phyloP scores from a whole-genome alignment of 35 echinoderm and acorn worm species.

The Ptychodera flava region DNA sequence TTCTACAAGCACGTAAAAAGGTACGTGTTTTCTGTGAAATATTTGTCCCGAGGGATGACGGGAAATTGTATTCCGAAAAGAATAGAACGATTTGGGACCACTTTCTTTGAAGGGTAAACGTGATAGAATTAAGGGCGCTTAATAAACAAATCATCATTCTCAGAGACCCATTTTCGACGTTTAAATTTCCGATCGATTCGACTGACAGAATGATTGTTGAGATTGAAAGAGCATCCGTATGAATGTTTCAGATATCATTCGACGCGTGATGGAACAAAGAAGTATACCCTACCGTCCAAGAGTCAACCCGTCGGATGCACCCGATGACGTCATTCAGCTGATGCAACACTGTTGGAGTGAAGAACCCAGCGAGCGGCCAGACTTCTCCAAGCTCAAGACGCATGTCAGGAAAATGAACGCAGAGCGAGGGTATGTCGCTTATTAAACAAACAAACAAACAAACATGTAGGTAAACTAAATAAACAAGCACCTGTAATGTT shows the following conservation, averaged over 20 bases:
- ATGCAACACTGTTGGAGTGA: constrained; percentile 31
- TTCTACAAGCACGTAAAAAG: no score
- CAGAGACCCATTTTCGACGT: no score
- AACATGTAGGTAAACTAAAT: background rate
- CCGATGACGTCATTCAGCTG: background rate
- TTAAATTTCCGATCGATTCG: no score
- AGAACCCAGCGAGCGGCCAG: constrained; percentile 17
- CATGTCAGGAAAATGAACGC: background rate
- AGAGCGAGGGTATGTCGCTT: background rate
- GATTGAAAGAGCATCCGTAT: no score
- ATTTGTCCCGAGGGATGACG: no score
- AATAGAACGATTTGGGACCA: no score
- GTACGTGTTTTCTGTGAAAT: no score
- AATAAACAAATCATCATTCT: no score
- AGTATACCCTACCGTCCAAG: background rate
- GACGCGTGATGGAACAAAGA: background rate
- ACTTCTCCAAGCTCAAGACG: background rate
- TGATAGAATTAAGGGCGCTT: no score
- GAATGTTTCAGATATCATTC: background rate
- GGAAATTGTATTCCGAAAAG: no score
- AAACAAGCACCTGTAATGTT: background rate
- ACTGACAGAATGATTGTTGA: no score
- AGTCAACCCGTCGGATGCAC: background rate
- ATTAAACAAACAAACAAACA: background rate
- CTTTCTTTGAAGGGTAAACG: no score